Base-by-base conservation (phyloP, 2,797 vertebrate genomes). In the Steatocranus sp. region DNA sequence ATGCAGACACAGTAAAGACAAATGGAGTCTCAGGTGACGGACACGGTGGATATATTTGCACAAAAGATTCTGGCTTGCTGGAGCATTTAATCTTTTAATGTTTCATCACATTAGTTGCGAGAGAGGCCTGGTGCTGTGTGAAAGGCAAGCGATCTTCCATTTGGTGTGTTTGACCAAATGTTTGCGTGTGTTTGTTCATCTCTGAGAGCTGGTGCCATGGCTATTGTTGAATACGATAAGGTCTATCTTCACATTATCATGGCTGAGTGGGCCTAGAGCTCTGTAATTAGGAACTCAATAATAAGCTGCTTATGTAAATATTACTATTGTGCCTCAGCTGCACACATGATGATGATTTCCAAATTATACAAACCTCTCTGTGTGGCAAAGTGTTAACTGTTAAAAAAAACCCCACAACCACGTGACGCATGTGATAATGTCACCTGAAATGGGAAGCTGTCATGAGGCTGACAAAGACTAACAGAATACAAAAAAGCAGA, bases 261-360 rank as follows among this genome's bases (percentile, higher is more conserved):
- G 82, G 81, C 41, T 87, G 86, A 92, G 87, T 84, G 91, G 34
- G 86, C 68, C 56, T 7, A 49, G 56, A 78, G 80, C 79, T 74
- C 78, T 48, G 78, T 75, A 91, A 91, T 89, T 87, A 83, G 49
- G 50, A 58, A 86, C 81, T 88, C 63, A 61, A 74, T 89, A 92
- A 93, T 88, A 91, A 89, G 80, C 81, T 81, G 73, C 70, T 93
- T 91, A 88, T 92, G 82, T 89, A 93, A 94, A 94, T 90, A 88
- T 68, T 86, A 51, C 66, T 54, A 81, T 88, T 88, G 83, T 81
- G 81, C 58, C 70, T 85, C 83, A 78, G 87, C 81, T 81, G 81
- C 82, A 76, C 9, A 76, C 20, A 36, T 51, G 68, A 27, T 50
- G 75, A 17, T 58, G 36, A 36, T 75, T 49, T 58, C 30, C 14